phyloP scores from a whole-genome alignment of 2,797 vertebrate genomes.

The Calcarius lapponicus region DNA sequence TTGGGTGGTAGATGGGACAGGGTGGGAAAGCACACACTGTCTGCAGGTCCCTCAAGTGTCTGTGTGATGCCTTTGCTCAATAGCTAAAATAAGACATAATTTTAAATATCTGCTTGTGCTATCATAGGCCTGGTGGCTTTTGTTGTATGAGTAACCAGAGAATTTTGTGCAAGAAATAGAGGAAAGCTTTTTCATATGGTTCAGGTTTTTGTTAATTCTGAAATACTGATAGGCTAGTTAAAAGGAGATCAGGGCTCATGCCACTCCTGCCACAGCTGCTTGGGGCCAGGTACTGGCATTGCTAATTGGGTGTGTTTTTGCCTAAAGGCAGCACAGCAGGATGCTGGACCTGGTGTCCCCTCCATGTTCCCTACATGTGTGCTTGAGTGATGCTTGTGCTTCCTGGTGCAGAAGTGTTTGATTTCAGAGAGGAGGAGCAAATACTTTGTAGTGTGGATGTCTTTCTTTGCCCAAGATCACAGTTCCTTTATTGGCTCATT shows the following conservation, averaged over 20 bases:
- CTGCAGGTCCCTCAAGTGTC: background rate
- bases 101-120: background rate
- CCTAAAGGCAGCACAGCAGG: background rate
- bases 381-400: background rate
- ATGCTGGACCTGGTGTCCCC: background rate
- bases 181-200: background rate
- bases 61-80: background rate
- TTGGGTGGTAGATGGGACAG: background rate
- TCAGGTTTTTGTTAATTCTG: background rate
- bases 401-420: background rate
- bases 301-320: background rate
- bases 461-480: background rate
- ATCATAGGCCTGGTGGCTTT: background rate
- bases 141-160: background rate
- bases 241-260: background rate
- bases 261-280: background rate
- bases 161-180: background rate
- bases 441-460: background rate
- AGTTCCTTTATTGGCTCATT: background rate
- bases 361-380: background rate
- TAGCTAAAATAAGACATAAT: background rate
- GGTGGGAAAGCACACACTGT: rapidly evolving
- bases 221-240: background rate
- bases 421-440: background rate
- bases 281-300: background rate